A percentile compares a stretch with the other conserved stretches of the same genome.
phyloP scores from a whole-genome alignment of 2,113 vertebrate genomes.

The Ophthalmolycus amberensis region DNA sequence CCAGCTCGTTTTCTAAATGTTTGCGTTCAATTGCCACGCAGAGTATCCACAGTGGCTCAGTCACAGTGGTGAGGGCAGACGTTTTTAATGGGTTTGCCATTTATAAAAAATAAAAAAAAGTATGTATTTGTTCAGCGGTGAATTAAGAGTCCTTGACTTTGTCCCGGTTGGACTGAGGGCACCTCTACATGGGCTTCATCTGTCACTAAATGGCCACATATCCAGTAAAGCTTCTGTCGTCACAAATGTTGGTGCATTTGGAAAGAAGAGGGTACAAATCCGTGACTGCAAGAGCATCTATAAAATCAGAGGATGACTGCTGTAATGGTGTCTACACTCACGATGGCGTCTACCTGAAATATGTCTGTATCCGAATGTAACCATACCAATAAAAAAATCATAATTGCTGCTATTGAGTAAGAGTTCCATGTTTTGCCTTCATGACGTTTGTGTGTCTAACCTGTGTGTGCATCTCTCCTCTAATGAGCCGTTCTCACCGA shows the following conservation, averaged over 20 bases:
- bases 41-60: not conserved
- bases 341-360: not conserved
- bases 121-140: not conserved
- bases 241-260: constrained; percentile 15
- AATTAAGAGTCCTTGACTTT: constrained; percentile 26
- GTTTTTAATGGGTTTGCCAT: constrained; percentile 19
- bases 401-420: too few species aligned
- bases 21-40: constrained; percentile 11
- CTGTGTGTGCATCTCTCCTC: too few species aligned
- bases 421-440: not conserved
- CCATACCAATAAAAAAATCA: not conserved
- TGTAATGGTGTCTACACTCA: constrained; percentile 9
- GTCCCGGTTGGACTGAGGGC: not conserved
- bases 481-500: not conserved
- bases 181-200: not conserved
- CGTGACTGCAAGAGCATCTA: constrained; percentile 20
- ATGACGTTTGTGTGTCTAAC: not conserved
- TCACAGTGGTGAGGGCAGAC: not conserved
- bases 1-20: constrained; percentile 8
- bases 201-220: constrained; percentile 18
- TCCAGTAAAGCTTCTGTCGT: constrained; percentile 8
- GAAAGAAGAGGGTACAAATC: not conserved
- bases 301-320: constrained; percentile 8
- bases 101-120: not conserved
- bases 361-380: not conserved